phyloP scores from a whole-genome alignment of 2,888 invertebrate genomes.

The Euspilapteryx auroguttella region DNA sequence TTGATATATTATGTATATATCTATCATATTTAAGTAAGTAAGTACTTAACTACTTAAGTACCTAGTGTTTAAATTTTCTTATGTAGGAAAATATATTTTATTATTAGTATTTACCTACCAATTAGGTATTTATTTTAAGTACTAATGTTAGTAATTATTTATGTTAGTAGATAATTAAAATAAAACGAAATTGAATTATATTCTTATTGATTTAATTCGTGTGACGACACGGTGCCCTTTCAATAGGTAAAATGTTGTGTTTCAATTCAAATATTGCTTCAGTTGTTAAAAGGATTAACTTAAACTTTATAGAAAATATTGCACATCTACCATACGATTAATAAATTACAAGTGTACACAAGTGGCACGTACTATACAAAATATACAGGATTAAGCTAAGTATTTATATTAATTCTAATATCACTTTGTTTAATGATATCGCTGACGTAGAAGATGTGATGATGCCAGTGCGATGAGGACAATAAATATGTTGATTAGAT shows the following conservation, averaged over 20 bases:
- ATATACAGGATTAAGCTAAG: conserved; percentile 52
- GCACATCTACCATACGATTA: conserved; percentile 42
- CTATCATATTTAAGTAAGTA: too few relatives aligned
- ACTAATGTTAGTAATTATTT: too few relatives aligned
- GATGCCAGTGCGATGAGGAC: conserved; percentile 26
- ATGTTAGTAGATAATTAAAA: not conserved
- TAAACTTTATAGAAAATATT: conserved; percentile 43
- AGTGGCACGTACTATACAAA: conserved; percentile 55
- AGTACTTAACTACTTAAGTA: too few relatives aligned
- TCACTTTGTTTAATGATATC: conserved; percentile 57
- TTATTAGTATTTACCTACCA: too few relatives aligned
- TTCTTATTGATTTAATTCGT: conserved; percentile 29
- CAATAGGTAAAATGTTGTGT: conserved; percentile 41
- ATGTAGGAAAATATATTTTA: too few relatives aligned
- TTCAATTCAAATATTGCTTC: conserved; percentile 45
- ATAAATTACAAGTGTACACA: conserved; percentile 33
- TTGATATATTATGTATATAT: too few relatives aligned
- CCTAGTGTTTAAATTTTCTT: too few relatives aligned
- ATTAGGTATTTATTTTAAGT: too few relatives aligned
- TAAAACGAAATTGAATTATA: conserved; percentile 5
- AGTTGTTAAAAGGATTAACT: conserved; percentile 22
- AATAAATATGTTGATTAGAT: conserved; percentile 8
- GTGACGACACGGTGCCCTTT: conserved; percentile 39
- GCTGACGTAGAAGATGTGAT: conserved; percentile 29
- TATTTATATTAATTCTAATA: conserved; percentile 48